A percentile compares a stretch with the other conserved stretches of the same genome.
phyloP scores from a whole-genome alignment of 2,888 invertebrate species.

The Stictocephala bisonia region DNA sequence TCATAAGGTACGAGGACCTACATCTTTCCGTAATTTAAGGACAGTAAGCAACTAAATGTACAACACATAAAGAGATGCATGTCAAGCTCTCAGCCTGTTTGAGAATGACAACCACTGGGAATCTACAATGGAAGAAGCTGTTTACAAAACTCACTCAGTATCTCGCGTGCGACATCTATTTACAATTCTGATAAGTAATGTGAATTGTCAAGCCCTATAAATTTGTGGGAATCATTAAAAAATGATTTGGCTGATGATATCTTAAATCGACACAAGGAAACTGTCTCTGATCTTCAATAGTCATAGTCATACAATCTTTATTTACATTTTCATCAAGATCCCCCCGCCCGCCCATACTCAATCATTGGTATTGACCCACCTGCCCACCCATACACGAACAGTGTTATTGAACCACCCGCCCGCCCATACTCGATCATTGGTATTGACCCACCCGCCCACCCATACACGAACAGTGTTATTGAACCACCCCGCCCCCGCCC shows the following conservation, averaged over 20 bases:
- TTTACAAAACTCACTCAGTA: background rate
- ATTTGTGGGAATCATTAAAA: slow-evolving; percentile 57
- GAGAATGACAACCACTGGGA: slow-evolving; percentile 60
- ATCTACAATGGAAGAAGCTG: slow-evolving; percentile 53
- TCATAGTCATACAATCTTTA: too few species aligned
- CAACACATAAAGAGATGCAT: slow-evolving; percentile 63
- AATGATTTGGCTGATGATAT: slow-evolving; percentile 57
- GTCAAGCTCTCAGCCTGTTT: slow-evolving; percentile 60
- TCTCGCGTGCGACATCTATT: background rate
- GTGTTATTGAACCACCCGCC: too few species aligned
- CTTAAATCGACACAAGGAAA: too few species aligned
- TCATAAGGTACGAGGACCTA: background rate
- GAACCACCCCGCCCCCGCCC: too few species aligned
- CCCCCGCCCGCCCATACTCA: too few species aligned
- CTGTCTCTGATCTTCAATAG: too few species aligned
- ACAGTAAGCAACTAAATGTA: slow-evolving; percentile 62
- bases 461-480: too few species aligned
- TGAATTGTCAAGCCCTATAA: slow-evolving; percentile 49
- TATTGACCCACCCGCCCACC: too few species aligned
- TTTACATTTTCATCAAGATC: too few species aligned
- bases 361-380: too few species aligned
- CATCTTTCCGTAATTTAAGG: slow-evolving; percentile 41
- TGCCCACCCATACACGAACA: too few species aligned
- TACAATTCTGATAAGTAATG: slow-evolving; percentile 39
- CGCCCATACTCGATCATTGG: too few species aligned